Evolutionary conservation across 2,888 invertebrate genomes (phyloP).

Genomic region (Phalera bucephala): DNA sequence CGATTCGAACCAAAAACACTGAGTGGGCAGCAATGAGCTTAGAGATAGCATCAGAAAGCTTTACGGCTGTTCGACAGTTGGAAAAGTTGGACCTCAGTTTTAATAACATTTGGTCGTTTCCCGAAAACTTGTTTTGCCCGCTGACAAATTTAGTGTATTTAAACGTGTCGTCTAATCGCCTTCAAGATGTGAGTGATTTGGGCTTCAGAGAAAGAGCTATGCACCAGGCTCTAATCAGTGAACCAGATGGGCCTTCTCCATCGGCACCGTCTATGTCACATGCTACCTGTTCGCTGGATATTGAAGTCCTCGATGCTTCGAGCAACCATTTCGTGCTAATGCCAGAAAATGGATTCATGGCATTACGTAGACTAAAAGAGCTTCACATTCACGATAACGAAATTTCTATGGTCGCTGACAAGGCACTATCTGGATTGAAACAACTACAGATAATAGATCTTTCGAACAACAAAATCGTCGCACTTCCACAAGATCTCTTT

Average conservation of each 20-base stretch:
- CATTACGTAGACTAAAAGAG: constrained; percentile 89
- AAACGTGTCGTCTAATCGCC: constrained; percentile 93
- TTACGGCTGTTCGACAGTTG: constrained; percentile 89
- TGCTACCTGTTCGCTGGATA: constrained; percentile 88
- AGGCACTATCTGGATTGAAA: constrained; percentile 90
- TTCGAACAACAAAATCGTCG: constrained; percentile 94
- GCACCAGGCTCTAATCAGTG: constrained; percentile 86
- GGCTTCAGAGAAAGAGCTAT: constrained; percentile 90
- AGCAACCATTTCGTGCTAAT: constrained; percentile 92
- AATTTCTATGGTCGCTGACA: constrained; percentile 93
- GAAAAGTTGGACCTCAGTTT: constrained; percentile 93
- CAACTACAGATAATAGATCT: constrained; percentile 93
- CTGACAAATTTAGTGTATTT: constrained; percentile 90
- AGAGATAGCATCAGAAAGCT: constrained; percentile 91
- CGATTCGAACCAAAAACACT: constrained; percentile 92
- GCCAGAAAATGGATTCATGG: constrained; percentile 92
- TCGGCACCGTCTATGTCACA: constrained; percentile 68
- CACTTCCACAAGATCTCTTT: constrained; percentile 93
- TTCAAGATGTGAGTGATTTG: constrained; percentile 94
- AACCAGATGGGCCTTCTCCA: constrained; percentile 76
- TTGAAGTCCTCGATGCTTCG: constrained; percentile 92
- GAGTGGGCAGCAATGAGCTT: constrained; percentile 93
- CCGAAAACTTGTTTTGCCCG: constrained; percentile 92
- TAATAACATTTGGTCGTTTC: constrained; percentile 95
- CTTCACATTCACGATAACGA: constrained; percentile 94